These are phyloP conservation scores for Cephalopterus ornatus DNA, from an alignment of 2,113 vertebrate genomes.

Conservation along the genomic window DNA sequence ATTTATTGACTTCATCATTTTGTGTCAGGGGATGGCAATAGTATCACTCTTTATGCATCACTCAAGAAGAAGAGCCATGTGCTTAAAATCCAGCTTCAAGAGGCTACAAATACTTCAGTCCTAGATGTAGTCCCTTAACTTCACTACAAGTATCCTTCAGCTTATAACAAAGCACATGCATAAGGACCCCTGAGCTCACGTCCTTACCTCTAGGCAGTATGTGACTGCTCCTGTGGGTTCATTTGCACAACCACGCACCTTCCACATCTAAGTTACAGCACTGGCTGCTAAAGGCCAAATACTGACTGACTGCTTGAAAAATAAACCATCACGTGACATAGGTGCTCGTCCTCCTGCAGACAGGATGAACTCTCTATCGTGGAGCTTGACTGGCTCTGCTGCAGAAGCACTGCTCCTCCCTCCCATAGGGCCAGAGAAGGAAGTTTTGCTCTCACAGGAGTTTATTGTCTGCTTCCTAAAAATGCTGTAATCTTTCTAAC, in stretches of 20 bases:
- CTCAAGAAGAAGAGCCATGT: not conserved
- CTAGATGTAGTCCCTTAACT: not conserved
- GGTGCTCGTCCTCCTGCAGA: not conserved
- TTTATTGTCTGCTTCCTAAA: constrained; percentile 7
- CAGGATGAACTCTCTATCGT: not conserved
- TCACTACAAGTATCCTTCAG: not conserved
- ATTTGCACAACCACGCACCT: not conserved
- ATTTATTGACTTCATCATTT: not conserved
- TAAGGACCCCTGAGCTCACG: not conserved
- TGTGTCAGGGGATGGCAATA: not conserved
- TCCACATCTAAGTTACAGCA: not conserved
- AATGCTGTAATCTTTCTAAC: constrained; percentile 3
- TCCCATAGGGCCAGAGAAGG: not conserved
- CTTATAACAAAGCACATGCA: not conserved
- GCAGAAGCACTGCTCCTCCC: not conserved
- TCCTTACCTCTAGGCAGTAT: not conserved
- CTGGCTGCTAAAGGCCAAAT: not conserved
- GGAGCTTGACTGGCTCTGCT: not conserved
- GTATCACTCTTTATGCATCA: not conserved
- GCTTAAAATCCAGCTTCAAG: not conserved
- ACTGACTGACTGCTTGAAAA: not conserved
- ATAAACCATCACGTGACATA: not conserved
- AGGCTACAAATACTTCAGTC: not conserved
- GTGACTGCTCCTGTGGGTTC: not conserved
- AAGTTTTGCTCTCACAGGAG: not conserved